Conservation (phyloP, 2,797 vertebrate genomes). For the Sebastes iracundus region DNA sequence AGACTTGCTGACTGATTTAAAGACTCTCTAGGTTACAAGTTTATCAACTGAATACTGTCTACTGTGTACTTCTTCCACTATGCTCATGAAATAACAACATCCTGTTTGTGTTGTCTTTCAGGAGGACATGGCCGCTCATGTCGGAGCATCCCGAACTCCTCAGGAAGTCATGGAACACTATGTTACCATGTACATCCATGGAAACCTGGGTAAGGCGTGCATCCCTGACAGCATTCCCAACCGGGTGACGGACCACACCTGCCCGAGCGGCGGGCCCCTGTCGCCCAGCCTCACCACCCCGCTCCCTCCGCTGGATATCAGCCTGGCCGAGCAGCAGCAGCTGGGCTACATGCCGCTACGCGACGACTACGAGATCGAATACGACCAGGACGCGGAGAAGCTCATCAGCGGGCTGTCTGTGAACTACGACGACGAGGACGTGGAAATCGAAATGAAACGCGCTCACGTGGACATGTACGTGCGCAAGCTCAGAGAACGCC, state of each 20-base stretch:
- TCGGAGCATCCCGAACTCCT: conserved; percentile 91
- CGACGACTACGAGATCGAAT: conserved; percentile 97
- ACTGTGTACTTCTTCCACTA: background rate
- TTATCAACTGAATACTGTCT: background rate
- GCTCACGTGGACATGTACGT: conserved; percentile 99
- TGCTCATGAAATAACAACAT: background rate
- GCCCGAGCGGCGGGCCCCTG: conserved; percentile 91
- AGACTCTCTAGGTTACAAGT: background rate
- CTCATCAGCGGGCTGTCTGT: conserved; percentile 96
- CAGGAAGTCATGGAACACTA: conserved; percentile 99
- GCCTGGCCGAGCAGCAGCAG: conserved; percentile 94
- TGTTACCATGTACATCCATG: conserved; percentile 98
- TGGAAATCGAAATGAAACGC: conserved; percentile 96
- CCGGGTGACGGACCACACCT: conserved; percentile 97
- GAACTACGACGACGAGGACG: conserved; percentile 97
- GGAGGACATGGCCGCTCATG: conserved; percentile 98
- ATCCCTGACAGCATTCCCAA: conserved; percentile 97
- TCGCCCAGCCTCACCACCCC: conserved; percentile 96
- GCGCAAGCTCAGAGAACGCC: conserved; percentile 92
- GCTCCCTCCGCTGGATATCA: conserved; percentile 91
- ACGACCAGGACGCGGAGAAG: conserved; percentile 95
- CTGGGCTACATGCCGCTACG: conserved; percentile 97
- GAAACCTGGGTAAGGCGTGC: conserved; percentile 97
- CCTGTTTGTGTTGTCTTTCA: conserved; percentile 55
- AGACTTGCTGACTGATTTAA: background rate